Base-by-base conservation (phyloP, 2,113 vertebrate species). In the Corythaixoides concolor region DNA sequence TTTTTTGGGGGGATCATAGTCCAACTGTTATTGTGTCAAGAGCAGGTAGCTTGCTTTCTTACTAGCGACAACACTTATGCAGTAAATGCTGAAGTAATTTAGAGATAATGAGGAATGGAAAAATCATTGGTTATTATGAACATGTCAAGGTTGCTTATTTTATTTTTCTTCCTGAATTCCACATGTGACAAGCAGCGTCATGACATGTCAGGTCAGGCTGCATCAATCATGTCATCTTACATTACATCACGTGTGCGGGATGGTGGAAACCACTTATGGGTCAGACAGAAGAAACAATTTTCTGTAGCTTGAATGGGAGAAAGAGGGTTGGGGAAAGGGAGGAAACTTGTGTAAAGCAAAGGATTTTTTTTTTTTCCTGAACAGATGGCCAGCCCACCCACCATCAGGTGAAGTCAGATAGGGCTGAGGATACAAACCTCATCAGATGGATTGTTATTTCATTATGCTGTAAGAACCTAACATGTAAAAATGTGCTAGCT, bases 161-260 rank as follows among this genome's bases (percentile, higher is more conserved):
- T 79, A 6, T 87, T 90, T 95, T 96, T 79, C 80, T 85, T 83
- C 84, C 89, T 59, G 74, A 59, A 18, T 91, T 91, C 89, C 84
- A 22, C 77, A 3, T 88, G 89, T 97, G 97, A 97, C 94, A 89
- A 97, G 94, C 62, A 58, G 95, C 58, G 2, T 95, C 92, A 88
- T 75, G 97, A 95, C 80, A 20, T 92, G 89, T 89, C 92, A 85
- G 95, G 86, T 95, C 95, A 95, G 97, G 80, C 95, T 97, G 97
- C 95, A 90, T 96, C 96, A 68, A 91, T 95, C 96, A 91, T 4
- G 88, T 91, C 97, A 3, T 52, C 58, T 58, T 59, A 10, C 22
- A 92, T 91, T 72, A 79, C 66, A 79, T 93, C 95, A 76, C 5
- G 0, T 30, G 95, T 85, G 94, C 77, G 8, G 86, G 90, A 4